Conservation (phyloP, 1,140 invertebrate species). For the Drosophila orena region DNA sequence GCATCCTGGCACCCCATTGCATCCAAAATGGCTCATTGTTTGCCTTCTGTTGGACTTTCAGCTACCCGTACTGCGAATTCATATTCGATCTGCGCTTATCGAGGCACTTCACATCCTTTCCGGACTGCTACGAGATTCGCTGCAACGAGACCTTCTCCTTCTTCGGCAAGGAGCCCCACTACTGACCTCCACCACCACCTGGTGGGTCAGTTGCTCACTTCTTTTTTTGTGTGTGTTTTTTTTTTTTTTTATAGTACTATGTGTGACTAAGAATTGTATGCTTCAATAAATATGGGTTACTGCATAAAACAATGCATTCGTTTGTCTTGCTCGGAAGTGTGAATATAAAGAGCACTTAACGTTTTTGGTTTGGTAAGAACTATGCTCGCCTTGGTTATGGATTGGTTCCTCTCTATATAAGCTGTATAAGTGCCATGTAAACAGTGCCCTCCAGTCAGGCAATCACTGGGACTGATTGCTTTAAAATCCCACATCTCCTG, state of each 20-base stretch:
- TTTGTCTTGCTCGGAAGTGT: background rate
- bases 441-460: background rate
- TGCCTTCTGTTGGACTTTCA: constrained; percentile 47
- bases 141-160: constrained; percentile 83
- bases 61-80: constrained; percentile 80
- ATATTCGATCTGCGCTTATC: constrained; percentile 83
- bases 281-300: constrained; percentile 59
- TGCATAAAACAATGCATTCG: constrained; percentile 7
- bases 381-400: too few relatives aligned
- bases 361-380: too few relatives aligned
- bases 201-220: background rate
- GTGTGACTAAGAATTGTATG: constrained; percentile 43
- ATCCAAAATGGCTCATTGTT: constrained; percentile 11
- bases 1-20: background rate
- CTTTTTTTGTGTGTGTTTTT: background rate
- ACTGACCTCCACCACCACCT: constrained; percentile 9
- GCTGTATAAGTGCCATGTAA: background rate
- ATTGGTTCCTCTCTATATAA: too few relatives aligned
- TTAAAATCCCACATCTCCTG: constrained; percentile 18
- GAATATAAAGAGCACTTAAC: background rate
- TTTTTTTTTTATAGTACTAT: constrained; percentile 1
- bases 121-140: constrained; percentile 80
- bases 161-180: constrained; percentile 64
- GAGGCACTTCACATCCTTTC: constrained; percentile 75
- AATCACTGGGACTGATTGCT: constrained; percentile 21